Evolutionary conservation across 30 jellyfish, hydroid and myxozoan genomes (phyloP), one percentile per base, ranked within the genome.

Genomic region (Cassiopea andromeda): DNA sequence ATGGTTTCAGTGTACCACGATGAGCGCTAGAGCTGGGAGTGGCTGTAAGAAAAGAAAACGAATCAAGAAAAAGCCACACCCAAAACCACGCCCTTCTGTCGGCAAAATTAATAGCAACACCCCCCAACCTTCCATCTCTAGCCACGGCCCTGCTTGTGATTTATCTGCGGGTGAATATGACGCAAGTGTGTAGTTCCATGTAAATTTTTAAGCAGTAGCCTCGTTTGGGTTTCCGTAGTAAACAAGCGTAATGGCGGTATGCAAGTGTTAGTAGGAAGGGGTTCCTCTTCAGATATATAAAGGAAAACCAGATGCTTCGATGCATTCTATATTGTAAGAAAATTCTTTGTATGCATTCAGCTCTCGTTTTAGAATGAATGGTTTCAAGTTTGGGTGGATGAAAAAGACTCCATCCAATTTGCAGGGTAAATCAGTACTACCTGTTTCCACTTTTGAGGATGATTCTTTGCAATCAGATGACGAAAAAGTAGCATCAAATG

Each of bases 361-460:
- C 12, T 10, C 12, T 54, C 7, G 12, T 10, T 54, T 0, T 10
- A 54, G 64, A 13, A 86, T 86, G 93, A 67, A 60, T 1, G 77
- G 88, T 46, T 46, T 86, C 46, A 86, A 86, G 17, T 86, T 86
- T 69, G 88, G 89, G n/a, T 86, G 93, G 93, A 86, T 58, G 93
- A 86, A 86, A 19, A 86, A 75, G 67, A 60, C 89, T 1, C 73
- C n/a, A 19, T 61, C 44, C 73, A 75, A 69, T 17, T 58, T 86
- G 49, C 83, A 86, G 76, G 64, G 71, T 7, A 78, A 44, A 17
- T 75, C 93, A 18, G 93, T 78, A 7, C 76, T 86, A n/a, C 71
- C 71, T 43, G 48, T 10, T 48, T 48, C 86, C 46, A 84, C 27
- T 16, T 4, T 15, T 1, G 44, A 38, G 4, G 93, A 85, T 13